phyloP scores from a whole-genome alignment of 2,797 vertebrate genomes.

The Apogon hyalosoma region DNA sequence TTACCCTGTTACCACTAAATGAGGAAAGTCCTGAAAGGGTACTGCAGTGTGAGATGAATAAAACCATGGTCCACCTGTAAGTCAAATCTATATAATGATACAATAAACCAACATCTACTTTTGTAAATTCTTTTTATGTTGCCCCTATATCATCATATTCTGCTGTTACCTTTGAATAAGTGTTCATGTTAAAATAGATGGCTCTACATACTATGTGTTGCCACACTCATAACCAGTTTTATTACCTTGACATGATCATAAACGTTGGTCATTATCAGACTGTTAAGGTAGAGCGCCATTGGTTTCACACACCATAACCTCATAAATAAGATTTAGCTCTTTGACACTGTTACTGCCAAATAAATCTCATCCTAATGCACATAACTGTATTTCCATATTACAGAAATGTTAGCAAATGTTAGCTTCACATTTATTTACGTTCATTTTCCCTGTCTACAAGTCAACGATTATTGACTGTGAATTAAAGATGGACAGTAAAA shows the following conservation, averaged over 20 bases:
- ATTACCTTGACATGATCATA: background rate
- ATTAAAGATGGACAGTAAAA: too few relatives aligned
- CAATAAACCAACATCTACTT: constrained; percentile 16
- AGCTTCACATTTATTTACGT: background rate
- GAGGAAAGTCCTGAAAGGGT: constrained; percentile 14
- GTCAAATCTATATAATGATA: constrained; percentile 10
- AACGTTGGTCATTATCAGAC: background rate
- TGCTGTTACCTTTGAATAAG: background rate
- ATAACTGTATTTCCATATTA: background rate
- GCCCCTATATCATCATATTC: background rate
- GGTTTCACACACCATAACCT: background rate
- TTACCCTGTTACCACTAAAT: background rate
- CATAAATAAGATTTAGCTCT: background rate
- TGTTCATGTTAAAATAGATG: background rate
- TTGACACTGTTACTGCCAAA: background rate
- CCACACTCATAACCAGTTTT: too few relatives aligned
- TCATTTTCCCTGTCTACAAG: background rate
- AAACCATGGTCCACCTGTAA: constrained; percentile 7
- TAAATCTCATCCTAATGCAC: constrained; percentile 3
- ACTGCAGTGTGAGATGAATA: background rate
- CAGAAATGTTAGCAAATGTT: background rate
- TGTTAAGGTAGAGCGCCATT: background rate
- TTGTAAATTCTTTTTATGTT: constrained; percentile 18
- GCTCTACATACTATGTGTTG: too few relatives aligned
- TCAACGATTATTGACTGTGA: background rate